Evolutionary conservation across 2,113 vertebrate genomes (phyloP), one percentile per base, ranked within the genome.

Genomic region (Gavia stellata): DNA sequence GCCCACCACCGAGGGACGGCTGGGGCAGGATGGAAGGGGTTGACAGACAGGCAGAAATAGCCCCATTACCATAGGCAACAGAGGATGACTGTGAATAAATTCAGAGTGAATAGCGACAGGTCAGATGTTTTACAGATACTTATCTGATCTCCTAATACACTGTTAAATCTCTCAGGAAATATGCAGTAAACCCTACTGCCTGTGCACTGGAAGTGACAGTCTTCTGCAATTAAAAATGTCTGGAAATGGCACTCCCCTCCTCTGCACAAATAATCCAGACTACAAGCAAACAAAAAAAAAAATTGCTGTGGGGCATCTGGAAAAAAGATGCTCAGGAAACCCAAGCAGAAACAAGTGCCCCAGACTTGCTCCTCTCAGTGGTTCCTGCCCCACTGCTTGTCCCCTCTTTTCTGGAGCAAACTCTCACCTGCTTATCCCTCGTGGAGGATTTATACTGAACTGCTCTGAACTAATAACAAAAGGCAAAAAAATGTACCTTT

Each of bases 81-180:
- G 0, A 87, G 62, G 24, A 20, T 0, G 1, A 70, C 53, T 45
- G 42, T 19, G 81, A 74, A 56, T 31, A 74, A 66, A 92, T 8
- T 53, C 50, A 66, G 61, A 81, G 34, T 7, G 62, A 90, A 33
- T 17, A 82, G 29, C 0, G 0, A 28, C 31, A 55, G 29, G 33
- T 90, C 33, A 9, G 86, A 58, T 80, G 38, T 72, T 95, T 74
- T 73, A 80, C 67, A 95, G 91, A 40, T 74, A 85, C 53, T 89
- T 87, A 62, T 31, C 67, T 70, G 73, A 91, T 90, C 78, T 94
- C 74, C 78, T 80, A 82, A 90, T 71, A 95, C 78, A 78, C 89
- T 94, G 70, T 23, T 82, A 66, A 95, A 85, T 85, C 89, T 92
- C 84, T 55, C 78, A 88, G 87, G 94, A 96, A 94, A 88, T 78